Conservation (phyloP, 2,888 invertebrate genomes). For the Cyclophora albipunctata region DNA sequence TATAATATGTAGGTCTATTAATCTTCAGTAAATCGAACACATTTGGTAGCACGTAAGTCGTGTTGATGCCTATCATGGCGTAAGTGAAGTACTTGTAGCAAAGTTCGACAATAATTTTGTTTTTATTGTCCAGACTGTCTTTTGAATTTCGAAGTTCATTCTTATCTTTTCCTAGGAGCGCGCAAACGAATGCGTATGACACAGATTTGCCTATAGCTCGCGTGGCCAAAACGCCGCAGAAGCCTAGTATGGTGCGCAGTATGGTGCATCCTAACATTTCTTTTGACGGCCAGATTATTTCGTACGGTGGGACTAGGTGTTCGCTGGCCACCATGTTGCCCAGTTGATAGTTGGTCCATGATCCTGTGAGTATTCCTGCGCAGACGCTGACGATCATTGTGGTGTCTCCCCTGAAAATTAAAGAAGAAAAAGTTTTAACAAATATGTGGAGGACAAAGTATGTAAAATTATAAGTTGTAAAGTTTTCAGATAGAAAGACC, state of each 20-base stretch:
- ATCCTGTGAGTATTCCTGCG: slow-evolving; percentile 84
- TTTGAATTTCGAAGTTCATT: slow-evolving; percentile 79
- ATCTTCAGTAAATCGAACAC: slow-evolving; percentile 85
- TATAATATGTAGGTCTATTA: slow-evolving; percentile 88
- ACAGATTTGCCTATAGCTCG: slow-evolving; percentile 80
- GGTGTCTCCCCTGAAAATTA: slow-evolving; percentile 86
- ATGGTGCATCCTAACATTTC: slow-evolving; percentile 81
- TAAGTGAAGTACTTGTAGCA: slow-evolving; percentile 89
- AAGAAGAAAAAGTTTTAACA: not conserved
- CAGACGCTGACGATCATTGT: slow-evolving; percentile 90
- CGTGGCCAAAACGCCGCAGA: slow-evolving; percentile 82
- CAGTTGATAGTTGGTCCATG: slow-evolving; percentile 89
- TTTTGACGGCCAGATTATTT: slow-evolving; percentile 86
- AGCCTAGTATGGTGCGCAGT: slow-evolving; percentile 83
- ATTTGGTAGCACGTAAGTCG: slow-evolving; percentile 84
- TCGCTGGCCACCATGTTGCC: slow-evolving; percentile 79
- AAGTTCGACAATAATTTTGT: slow-evolving; percentile 86
- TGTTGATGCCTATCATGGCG: slow-evolving; percentile 85
- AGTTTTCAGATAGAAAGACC: too few relatives aligned
- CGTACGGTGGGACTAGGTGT: slow-evolving; percentile 80
- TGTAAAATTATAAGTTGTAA: too few relatives aligned
- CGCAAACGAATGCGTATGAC: slow-evolving; percentile 81
- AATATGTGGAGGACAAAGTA: not conserved
- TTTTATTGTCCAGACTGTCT: slow-evolving; percentile 79
- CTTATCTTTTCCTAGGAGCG: slow-evolving; percentile 79